Percentiles rank a stretch among this genome's conserved stretches.
Evolutionary conservation across 2,113 vertebrate species (phyloP).

Genomic region (Colossoma macropomum): DNA sequence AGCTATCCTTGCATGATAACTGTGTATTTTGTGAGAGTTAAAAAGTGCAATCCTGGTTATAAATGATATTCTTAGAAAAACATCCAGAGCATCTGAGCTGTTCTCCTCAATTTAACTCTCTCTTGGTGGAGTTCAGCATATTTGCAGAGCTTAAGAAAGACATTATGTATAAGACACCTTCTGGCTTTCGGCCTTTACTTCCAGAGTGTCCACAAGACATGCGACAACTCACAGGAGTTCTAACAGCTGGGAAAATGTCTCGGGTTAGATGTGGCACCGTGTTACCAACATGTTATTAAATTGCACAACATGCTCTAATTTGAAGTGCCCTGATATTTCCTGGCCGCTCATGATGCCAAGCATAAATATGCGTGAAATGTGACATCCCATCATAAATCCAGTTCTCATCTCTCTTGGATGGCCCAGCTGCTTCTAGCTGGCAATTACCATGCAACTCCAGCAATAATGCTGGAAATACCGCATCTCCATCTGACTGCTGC

Average conservation of each 20-base stretch:
- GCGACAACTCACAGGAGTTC: background rate
- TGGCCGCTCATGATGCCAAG: background rate
- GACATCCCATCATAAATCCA: conserved; percentile 45
- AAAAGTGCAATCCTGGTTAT: background rate
- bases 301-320: conserved; percentile 23
- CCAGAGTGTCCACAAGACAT: background rate
- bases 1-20: too few relatives aligned
- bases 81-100: background rate
- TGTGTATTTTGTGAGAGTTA: background rate
- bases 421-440: conserved; percentile 47
- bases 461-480: conserved; percentile 51
- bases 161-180: background rate
- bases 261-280: background rate
- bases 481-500: conserved; percentile 30
- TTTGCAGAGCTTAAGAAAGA: background rate
- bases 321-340: conserved; percentile 16
- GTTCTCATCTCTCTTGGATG: conserved; percentile 35
- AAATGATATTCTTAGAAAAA: background rate
- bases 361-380: conserved; percentile 39
- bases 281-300: conserved; percentile 16
- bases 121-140: background rate
- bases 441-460: conserved; percentile 38
- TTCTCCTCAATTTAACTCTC: background rate
- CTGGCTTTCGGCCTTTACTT: background rate
- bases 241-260: conserved; percentile 16